Evolutionary conservation across 2,113 vertebrate genomes (phyloP).

Genomic region (Seriola rivoliana): DNA sequence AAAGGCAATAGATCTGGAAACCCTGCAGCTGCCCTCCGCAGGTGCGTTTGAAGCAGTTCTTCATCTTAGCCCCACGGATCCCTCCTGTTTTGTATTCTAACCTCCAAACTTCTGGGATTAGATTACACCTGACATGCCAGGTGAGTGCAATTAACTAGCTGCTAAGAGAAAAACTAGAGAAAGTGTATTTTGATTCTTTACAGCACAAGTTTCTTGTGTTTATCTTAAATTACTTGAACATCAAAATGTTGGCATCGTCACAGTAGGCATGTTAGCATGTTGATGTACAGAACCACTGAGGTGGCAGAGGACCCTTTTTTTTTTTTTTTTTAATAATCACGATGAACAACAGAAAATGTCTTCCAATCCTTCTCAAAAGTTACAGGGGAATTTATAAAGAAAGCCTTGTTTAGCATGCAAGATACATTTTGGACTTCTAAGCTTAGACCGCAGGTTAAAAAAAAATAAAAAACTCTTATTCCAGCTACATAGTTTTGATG

Average conservation of each 20-base stretch:
- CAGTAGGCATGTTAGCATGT: neutral
- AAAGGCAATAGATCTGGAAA: constrained; percentile 47
- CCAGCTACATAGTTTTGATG: neutral
- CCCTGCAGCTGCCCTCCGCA: constrained; percentile 25
- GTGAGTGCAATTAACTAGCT: constrained; percentile 57
- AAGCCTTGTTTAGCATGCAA: neutral
- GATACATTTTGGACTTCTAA: neutral
- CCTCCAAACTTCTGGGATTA: constrained; percentile 47
- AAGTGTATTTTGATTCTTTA: constrained; percentile 10
- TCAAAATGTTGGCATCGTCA: neutral
- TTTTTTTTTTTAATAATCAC: too few relatives aligned
- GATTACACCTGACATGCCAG: constrained; percentile 44
- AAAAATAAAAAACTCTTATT: neutral
- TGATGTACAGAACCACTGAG: too few relatives aligned
- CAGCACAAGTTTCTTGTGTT: too few relatives aligned
- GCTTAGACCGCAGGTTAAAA: neutral
- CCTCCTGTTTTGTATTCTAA: constrained; percentile 44
- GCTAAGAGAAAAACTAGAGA: constrained; percentile 28
- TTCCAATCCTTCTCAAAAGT: neutral
- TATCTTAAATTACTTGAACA: too few relatives aligned
- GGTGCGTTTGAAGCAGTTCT: constrained; percentile 36
- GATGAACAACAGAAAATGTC: neutral
- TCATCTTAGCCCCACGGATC: constrained; percentile 14
- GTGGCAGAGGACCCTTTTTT: too few relatives aligned
- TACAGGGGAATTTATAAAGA: neutral